Percentiles rank a stretch among this genome's conserved stretches.
Conservation (phyloP, 92 coral and sea anemone species). For the Umimayanthus chanpuru region DNA sequence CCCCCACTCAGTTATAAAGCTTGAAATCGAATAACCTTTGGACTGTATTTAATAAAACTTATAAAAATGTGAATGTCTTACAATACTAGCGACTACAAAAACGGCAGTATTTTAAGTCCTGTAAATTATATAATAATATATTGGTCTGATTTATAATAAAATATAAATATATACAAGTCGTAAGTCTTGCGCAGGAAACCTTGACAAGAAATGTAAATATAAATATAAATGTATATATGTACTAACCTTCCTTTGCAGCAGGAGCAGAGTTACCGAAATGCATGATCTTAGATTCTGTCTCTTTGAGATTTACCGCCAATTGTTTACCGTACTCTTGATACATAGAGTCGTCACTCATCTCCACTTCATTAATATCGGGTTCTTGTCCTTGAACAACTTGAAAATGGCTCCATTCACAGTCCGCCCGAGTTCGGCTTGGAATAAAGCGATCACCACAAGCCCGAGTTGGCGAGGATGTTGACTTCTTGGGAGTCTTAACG, state of each 20-base stretch:
- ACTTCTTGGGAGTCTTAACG: slow-evolving; percentile 62
- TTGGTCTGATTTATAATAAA: too few species aligned
- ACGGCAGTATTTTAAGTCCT: too few species aligned
- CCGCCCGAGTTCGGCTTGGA: slow-evolving; percentile 75
- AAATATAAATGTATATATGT: too few species aligned
- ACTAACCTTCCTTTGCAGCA: slow-evolving; percentile 78
- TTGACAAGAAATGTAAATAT: background rate
- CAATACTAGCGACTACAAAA: too few species aligned
- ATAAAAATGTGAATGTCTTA: too few species aligned
- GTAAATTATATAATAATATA: too few species aligned
- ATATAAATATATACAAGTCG: background rate
- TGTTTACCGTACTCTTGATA: slow-evolving; percentile 51
- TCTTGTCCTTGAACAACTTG: slow-evolving; percentile 72
- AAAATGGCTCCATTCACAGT: slow-evolving; percentile 90
- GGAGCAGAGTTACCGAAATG: slow-evolving; percentile 94
- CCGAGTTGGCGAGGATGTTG: slow-evolving; percentile 58
- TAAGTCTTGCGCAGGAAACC: background rate
- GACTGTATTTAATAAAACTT: too few species aligned
- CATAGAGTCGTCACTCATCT: slow-evolving; percentile 49
- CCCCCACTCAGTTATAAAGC: too few species aligned
- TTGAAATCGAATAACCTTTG: too few species aligned
- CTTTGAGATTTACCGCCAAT: slow-evolving; percentile 21
- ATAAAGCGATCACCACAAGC: slow-evolving; percentile 85
- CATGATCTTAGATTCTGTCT: slow-evolving; percentile 72
- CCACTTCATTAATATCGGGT: slow-evolving; percentile 45